A percentile compares a stretch with the other conserved stretches of the same genome.
Conservation (phyloP, 1,140 invertebrate species). For the Formica selysi region DNA sequence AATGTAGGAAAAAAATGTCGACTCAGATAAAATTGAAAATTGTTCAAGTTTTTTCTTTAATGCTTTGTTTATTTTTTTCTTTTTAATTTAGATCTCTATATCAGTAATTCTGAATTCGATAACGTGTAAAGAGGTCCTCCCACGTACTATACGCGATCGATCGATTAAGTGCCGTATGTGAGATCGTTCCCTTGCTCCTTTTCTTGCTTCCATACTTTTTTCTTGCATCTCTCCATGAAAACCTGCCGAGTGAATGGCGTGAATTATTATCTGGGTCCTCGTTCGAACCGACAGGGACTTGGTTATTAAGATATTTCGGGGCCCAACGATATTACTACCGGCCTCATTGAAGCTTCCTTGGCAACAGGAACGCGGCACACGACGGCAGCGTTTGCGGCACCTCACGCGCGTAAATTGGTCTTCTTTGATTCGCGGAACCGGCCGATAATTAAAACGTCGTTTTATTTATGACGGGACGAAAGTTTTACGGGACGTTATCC, state of each 20-base stretch:
- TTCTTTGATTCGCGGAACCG: constrained; percentile 54
- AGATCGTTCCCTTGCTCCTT: constrained; percentile 44
- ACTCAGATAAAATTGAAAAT: neutral
- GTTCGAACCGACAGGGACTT: constrained; percentile 41
- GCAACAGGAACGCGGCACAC: constrained; percentile 5
- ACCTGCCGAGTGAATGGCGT: constrained; percentile 53
- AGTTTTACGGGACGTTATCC: constrained; percentile 45
- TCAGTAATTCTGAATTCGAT: neutral
- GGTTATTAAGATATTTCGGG: constrained; percentile 75
- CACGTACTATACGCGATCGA: neutral
- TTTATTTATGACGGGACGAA: constrained; percentile 54
- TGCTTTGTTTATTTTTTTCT: neutral
- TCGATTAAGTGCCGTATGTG: neutral
- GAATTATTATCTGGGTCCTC: constrained; percentile 76
- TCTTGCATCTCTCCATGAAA: constrained; percentile 26
- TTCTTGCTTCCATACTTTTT: constrained; percentile 46
- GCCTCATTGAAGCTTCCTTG: constrained; percentile 39
- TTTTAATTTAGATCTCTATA: neutral
- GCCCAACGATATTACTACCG: constrained; percentile 54
- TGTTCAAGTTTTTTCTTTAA: neutral
- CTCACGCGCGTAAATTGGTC: constrained; percentile 35
- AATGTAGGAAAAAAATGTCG: too few species aligned
- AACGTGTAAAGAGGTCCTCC: neutral
- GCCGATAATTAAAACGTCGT: constrained; percentile 61
- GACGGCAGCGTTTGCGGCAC: constrained; percentile 9